Percentiles rank a stretch among this genome's conserved stretches.
phyloP scores from a whole-genome alignment of 64 coral and sea anemone genomes.

The Stichodactyla mertensii region DNA sequence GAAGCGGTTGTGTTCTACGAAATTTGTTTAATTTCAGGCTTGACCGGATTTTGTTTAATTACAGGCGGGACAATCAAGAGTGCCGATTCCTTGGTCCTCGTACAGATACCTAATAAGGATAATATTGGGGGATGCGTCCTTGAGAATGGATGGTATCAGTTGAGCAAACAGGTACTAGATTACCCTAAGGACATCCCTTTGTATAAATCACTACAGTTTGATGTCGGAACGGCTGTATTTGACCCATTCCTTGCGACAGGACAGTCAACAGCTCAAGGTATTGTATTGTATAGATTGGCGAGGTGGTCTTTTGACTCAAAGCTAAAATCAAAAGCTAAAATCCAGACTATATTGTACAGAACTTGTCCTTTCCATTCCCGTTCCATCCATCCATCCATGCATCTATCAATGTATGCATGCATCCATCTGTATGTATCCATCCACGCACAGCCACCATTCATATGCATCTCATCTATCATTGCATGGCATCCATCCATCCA shows the following conservation, averaged over 20 bases:
- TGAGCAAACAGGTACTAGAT: constrained; percentile 18
- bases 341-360: too few species aligned
- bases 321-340: too few species aligned
- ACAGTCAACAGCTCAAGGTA: not conserved
- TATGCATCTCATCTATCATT: too few species aligned
- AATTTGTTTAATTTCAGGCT: not conserved
- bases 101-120: constrained; percentile 33
- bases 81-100: constrained; percentile 55
- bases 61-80: constrained; percentile 46
- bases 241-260: constrained; percentile 52
- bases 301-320: too few species aligned
- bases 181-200: constrained; percentile 45
- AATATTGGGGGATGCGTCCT: constrained; percentile 37
- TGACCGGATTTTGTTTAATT: not conserved
- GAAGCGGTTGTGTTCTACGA: too few species aligned
- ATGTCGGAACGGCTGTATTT: constrained; percentile 49
- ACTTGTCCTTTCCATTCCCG: too few species aligned
- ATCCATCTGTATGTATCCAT: too few species aligned
- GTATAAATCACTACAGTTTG: constrained; percentile 77
- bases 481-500: too few species aligned
- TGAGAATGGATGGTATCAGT: constrained; percentile 59
- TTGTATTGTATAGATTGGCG: not conserved
- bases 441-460: too few species aligned
- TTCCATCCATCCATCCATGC: too few species aligned
- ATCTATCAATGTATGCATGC: too few species aligned